Percentiles rank a stretch among this genome's conserved stretches.
Conservation (phyloP, 92 coral and sea anemone genomes). For the Epizoanthus scotinus region DNA sequence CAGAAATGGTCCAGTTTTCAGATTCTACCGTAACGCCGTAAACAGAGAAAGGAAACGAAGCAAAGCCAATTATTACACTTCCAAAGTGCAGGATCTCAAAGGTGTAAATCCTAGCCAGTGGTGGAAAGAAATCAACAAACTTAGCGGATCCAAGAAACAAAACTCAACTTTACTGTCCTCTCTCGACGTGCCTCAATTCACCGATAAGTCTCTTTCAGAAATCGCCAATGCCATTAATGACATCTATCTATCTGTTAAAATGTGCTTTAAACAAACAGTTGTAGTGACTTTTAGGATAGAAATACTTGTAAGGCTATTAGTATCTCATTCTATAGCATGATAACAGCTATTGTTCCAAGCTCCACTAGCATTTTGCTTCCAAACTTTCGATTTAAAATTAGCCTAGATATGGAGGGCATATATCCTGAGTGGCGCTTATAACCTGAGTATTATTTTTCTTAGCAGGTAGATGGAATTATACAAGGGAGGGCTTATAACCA, state of each 20-base stretch:
- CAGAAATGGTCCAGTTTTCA: not conserved
- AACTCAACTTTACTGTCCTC: constrained; percentile 8
- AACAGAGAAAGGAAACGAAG: constrained; percentile 38
- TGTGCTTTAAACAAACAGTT: too few relatives aligned
- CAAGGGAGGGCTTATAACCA: too few relatives aligned
- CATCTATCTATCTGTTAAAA: constrained; percentile 11
- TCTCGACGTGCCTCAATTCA: constrained; percentile 13
- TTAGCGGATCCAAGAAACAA: constrained; percentile 28
- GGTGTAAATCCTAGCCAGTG: constrained; percentile 32
- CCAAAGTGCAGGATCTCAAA: not conserved
- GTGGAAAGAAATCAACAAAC: constrained; percentile 27
- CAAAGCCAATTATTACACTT: constrained; percentile 26
- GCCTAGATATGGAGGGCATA: too few relatives aligned
- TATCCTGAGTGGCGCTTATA: too few relatives aligned
- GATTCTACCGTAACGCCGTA: constrained; percentile 37
- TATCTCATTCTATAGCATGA: too few relatives aligned
- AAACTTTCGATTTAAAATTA: too few relatives aligned
- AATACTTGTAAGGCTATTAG: too few relatives aligned
- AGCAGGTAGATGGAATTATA: too few relatives aligned
- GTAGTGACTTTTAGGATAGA: too few relatives aligned
- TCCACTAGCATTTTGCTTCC: too few relatives aligned
- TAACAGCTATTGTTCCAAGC: too few relatives aligned
- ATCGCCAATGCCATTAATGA: constrained; percentile 37
- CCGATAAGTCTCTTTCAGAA: constrained; percentile 25
- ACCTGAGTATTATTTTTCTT: too few relatives aligned